A percentile compares a stretch with the other conserved stretches of the same genome.
Evolutionary conservation across 2,113 vertebrate genomes (phyloP).

Genomic region (Crotalus tigris): DNA sequence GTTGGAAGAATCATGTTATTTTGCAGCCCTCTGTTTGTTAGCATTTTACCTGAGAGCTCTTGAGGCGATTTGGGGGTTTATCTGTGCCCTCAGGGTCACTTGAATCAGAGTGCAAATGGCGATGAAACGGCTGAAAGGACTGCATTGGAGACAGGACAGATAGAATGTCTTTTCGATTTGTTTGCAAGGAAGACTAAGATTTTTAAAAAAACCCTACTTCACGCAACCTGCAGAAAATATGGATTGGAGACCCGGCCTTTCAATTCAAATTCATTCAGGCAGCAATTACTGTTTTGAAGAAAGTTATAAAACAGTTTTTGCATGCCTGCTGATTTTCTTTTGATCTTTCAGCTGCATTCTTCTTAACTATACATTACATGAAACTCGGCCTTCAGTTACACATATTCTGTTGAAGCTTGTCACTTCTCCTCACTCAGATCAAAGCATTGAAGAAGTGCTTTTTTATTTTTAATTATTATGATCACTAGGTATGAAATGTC

Average conservation of each 20-base stretch:
- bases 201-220: neutral
- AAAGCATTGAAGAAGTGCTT: neutral
- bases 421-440: constrained; percentile 6
- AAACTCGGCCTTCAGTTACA: constrained; percentile 32
- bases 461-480: constrained; percentile 17
- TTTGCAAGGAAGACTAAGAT: neutral
- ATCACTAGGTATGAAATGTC: neutral
- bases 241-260: neutral
- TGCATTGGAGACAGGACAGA: too few species aligned
- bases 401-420: constrained; percentile 18
- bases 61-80: too few species aligned
- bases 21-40: too few species aligned
- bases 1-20: too few species aligned
- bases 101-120: too few species aligned
- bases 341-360: constrained; percentile 16
- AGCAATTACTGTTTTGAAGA: constrained; percentile 37
- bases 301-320: constrained; percentile 49
- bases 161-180: neutral
- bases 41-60: too few species aligned
- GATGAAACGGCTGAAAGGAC: too few species aligned
- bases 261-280: neutral
- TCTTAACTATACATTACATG: constrained; percentile 40
- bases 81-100: too few species aligned
- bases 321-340: constrained; percentile 38
- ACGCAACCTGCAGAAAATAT: neutral